phyloP scores from a whole-genome alignment of 1,140 invertebrate genomes.

The Saccostrea cuccullata region DNA sequence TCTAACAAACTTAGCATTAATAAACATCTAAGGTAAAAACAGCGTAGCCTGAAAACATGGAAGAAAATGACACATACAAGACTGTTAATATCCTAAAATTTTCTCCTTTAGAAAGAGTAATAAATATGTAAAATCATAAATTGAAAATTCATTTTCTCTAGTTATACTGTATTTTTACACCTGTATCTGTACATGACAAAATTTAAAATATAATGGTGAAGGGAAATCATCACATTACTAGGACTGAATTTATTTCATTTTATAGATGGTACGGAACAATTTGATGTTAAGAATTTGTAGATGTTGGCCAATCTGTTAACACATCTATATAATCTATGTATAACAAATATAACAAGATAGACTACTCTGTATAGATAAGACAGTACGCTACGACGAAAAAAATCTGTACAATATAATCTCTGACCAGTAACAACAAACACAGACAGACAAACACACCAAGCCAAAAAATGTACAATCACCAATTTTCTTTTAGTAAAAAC shows the following conservation, averaged over 20 bases:
- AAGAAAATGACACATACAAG: neutral
- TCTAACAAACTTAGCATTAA: neutral
- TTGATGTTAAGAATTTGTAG: neutral
- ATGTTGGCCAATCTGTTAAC: neutral
- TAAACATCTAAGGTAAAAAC: neutral
- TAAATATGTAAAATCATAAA: constrained; percentile 18
- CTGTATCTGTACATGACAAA: neutral
- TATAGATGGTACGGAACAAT: neutral
- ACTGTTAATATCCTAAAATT: neutral
- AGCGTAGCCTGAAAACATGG: constrained; percentile 2
- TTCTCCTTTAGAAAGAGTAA: neutral
- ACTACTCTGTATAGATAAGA: constrained; percentile 34
- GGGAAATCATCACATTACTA: too few relatives aligned
- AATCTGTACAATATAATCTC: constrained; percentile 34
- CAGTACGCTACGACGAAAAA: constrained; percentile 9
- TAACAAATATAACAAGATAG: constrained; percentile 32
- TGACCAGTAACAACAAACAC: constrained; percentile 20
- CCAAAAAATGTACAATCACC: constrained; percentile 8
- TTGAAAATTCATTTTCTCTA: neutral
- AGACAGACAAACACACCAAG: constrained; percentile 8
- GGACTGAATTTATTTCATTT: neutral
- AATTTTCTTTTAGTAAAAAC: neutral
- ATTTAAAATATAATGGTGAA: neutral
- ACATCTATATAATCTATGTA: constrained; percentile 32
- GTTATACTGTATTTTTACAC: neutral